These are phyloP conservation scores for Odocoileus virginianus DNA, from an alignment of 2,113 vertebrate genomes.

Conservation along the genomic window DNA sequence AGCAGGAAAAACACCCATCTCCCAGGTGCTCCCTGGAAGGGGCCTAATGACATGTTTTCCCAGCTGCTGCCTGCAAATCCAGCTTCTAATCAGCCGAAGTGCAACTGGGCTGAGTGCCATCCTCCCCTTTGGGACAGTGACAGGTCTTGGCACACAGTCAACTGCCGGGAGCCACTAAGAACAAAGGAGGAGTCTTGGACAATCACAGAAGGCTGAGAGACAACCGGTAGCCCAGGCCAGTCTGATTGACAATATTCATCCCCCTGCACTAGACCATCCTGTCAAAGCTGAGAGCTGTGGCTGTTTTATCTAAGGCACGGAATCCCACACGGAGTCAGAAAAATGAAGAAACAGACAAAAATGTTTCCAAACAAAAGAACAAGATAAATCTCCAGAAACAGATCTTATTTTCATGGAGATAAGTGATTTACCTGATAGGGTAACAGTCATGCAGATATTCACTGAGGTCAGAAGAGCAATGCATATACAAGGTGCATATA, in stretches of 20 bases:
- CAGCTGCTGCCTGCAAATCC: neutral
- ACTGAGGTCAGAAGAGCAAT: neutral
- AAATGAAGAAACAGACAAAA: neutral
- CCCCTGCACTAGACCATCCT: neutral
- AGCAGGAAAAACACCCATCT: neutral
- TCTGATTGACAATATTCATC: neutral
- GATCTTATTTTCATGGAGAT: neutral
- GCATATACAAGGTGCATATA: neutral
- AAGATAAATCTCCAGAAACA: neutral
- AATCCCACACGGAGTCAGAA: neutral
- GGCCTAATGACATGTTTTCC: neutral
- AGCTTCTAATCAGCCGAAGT: neutral
- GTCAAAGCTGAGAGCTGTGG: neutral
- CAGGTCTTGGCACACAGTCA: neutral
- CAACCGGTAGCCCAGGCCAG: neutral
- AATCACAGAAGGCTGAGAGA: neutral
- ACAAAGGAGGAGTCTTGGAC: neutral
- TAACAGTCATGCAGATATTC: neutral
- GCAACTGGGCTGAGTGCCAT: neutral
- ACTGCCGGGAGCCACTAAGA: neutral
- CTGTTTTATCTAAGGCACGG: neutral
- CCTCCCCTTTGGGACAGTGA: neutral
- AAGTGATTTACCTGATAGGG: neutral
- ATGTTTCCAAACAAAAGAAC: neutral
- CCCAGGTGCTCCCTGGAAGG: neutral